Base-by-base conservation (phyloP, 2,113 vertebrate species). In the Ictidomys tridecemlineatus region DNA sequence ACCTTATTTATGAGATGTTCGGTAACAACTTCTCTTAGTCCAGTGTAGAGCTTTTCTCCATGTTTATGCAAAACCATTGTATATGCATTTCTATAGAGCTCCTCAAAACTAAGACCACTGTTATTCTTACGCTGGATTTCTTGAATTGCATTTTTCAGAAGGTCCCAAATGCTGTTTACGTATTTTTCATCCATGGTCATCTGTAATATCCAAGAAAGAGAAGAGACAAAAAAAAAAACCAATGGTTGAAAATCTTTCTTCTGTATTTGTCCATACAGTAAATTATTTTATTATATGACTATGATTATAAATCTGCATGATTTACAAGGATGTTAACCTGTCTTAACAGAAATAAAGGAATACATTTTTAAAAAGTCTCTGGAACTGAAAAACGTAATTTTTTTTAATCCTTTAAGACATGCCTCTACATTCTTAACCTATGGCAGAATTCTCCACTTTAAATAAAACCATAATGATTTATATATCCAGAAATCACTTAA, bases 121-220 rank as follows among this genome's bases (percentile, higher is more conserved):
- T 99, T 99, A 99, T 99, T 99, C 98, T 99, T 99, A 97, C 99
- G 99, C 99, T 99, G 99, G 98, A 99, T 99, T 98, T 99, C 99
- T 98, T 99, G 99, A 98, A 99, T 99, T 98, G 99, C 99, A 86
- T 99, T 99, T 98, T 99, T 99, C 91, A 99, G 98, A 96, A 99
- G 99, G 98, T 99, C 99, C 99, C 99, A 99, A 98, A 99, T 99
- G 98, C 99, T 99, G 98, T 99, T 99, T 97, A 99, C 99, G 84
- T 99, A 99, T 98, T 99, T 99, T 98, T 99, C 99, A 98, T 99
- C 99, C 99, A 99, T 99, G 91, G 99, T 99, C 99, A 99, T 99
- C 99, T 99, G 98, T 73, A 99, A 98, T 94, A 94, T 70, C 37
- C 94, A 96, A 98, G 69, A 95, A 89, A 72, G 93, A 95, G 91